phyloP scores from a whole-genome alignment of 2,888 invertebrate species.

The Apodemia hepburni region DNA sequence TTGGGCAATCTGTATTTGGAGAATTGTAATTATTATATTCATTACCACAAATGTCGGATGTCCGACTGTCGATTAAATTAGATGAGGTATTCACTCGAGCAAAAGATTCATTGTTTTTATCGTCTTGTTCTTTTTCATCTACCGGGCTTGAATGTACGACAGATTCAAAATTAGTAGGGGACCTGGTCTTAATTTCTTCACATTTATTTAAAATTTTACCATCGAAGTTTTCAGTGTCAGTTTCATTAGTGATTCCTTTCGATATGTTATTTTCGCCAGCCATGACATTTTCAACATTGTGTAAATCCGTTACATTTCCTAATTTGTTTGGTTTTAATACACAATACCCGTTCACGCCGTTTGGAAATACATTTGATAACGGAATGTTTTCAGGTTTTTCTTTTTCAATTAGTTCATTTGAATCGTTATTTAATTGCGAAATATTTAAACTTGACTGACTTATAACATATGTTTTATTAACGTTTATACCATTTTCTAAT shows the following conservation, averaged over 20 bases:
- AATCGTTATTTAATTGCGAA: neutral
- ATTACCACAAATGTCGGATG: slow-evolving; percentile 12
- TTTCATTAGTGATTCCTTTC: neutral
- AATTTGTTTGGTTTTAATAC: neutral
- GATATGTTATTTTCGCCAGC: neutral
- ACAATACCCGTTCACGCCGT: neutral
- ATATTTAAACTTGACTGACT: neutral
- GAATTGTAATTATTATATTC: neutral
- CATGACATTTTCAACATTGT: neutral
- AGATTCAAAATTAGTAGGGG: neutral
- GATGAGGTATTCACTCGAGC: neutral
- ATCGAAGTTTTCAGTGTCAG: neutral
- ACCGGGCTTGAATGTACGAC: neutral
- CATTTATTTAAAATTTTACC: slow-evolving; percentile 23
- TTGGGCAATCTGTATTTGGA: neutral
- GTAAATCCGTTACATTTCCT: neutral
- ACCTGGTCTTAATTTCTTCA: neutral
- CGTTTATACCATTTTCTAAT: neutral
- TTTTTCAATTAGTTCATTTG: neutral
- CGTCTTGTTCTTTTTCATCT: neutral
- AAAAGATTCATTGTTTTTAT: neutral
- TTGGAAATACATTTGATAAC: neutral
- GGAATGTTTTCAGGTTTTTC: neutral
- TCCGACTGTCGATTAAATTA: neutral
- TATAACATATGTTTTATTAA: slow-evolving; percentile 5